Evolutionary conservation across 2,797 vertebrate species (phyloP).

Genomic region (Takifugu ocellatus): DNA sequence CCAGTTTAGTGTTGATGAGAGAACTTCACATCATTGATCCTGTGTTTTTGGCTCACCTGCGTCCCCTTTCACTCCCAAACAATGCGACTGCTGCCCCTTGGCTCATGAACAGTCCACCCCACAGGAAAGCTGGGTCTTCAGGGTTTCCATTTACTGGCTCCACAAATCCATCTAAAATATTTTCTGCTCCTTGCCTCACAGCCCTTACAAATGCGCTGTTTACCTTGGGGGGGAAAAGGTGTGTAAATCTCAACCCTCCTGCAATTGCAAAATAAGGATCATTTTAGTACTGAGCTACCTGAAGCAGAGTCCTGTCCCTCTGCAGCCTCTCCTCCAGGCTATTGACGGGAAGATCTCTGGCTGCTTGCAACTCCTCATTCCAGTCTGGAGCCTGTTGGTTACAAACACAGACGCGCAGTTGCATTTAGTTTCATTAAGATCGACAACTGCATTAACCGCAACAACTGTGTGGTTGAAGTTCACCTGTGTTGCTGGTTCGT

Average conservation of each 20-base stretch:
- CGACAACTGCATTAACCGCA: neutral
- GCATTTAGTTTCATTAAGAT: neutral
- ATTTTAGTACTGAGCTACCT: constrained; percentile 57
- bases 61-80: constrained; percentile 73
- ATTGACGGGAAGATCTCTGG: constrained; percentile 73
- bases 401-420: constrained; percentile 4
- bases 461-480: neutral
- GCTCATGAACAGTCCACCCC: constrained; percentile 76
- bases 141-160: constrained; percentile 72
- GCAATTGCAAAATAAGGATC: neutral
- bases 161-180: constrained; percentile 75
- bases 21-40: too few relatives aligned
- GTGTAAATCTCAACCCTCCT: neutral
- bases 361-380: constrained; percentile 81
- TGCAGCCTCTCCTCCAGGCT: constrained; percentile 75
- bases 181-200: constrained; percentile 71
- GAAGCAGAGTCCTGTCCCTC: constrained; percentile 73
- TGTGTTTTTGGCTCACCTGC: constrained; percentile 54
- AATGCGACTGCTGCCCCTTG: constrained; percentile 61
- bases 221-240: constrained; percentile 57
- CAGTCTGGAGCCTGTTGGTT: constrained; percentile 73
- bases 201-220: constrained; percentile 78
- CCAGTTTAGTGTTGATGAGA: neutral
- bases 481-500: constrained; percentile 71
- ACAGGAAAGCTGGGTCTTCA: constrained; percentile 78